Base-by-base conservation (phyloP, 2,888 invertebrate species). In the Cactoblastis cactorum region DNA sequence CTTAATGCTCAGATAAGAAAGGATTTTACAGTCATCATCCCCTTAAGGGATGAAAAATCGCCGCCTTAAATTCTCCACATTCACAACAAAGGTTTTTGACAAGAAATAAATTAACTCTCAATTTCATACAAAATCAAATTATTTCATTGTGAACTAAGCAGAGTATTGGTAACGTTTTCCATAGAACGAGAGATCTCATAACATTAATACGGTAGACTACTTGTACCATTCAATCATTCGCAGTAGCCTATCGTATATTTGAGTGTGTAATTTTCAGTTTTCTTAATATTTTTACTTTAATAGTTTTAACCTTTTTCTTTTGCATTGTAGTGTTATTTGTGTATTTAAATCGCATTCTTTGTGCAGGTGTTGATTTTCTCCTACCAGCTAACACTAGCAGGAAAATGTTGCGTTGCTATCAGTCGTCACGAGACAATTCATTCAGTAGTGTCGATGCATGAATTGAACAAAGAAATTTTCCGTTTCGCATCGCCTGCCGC, bases 341-440 rank as follows among this genome's bases (percentile, higher is more conserved):
- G 78, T 86, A 81, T 81, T 77, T 75, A 84, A 83, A 74, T 75
- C 79, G 88, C 88, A 87, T 89, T 87, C 74, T 87, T 86, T 88
- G 88, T 88, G 83, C 86, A 88, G 86, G 86, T 88, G 80, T 88
- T 87, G 80, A 83, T 75, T 84, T 87, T 85, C 83, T 82, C 79
- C 87, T 83, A 82, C 80, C 80, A 81, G 85, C 86, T 88, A 88
- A 89, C 88, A 82, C 77, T 83, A 84, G 89, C 88, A 88, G 84
- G 85, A 87, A 89, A 88, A 88, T 88, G 88, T 88, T 89, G 88
- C 88, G 82, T 85, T 83, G 83, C 81, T 84, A 80, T 81, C 73
- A 72, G 73, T 74, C 77, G 69, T 74, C 64, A 70, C 74, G 71
- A 34, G 69, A 76, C 72, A 61, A 72, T 70, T 59, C 58, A 67